These are phyloP conservation scores for Andricus grossulariae DNA, from an alignment of 1,140 invertebrate genomes.

Conservation along the genomic window DNA sequence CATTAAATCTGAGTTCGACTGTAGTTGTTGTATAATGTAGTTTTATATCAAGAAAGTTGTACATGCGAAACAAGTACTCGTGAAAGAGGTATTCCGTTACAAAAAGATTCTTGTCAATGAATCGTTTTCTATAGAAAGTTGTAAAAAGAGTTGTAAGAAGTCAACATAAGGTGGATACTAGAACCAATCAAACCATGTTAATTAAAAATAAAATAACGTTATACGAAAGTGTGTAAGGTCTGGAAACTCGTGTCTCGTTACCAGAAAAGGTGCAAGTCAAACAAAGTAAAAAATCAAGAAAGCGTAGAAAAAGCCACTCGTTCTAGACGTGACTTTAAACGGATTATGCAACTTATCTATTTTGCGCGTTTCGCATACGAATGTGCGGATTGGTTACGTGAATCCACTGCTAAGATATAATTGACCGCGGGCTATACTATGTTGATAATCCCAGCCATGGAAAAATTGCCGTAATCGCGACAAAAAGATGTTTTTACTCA, in stretches of 20 bases:
- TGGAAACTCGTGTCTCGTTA: conserved; percentile 18
- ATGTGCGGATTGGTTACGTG: conserved; percentile 20
- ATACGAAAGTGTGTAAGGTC: conserved; percentile 15
- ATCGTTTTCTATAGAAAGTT: background rate
- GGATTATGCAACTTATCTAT: conserved; percentile 31
- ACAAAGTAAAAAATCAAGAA: conserved; percentile 11
- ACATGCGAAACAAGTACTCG: too few species aligned
- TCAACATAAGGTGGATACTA: background rate
- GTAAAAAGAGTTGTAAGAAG: background rate
- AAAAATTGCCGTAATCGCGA: conserved; percentile 9
- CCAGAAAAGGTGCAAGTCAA: conserved; percentile 13
- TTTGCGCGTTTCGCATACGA: conserved; percentile 29
- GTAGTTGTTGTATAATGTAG: too few species aligned
- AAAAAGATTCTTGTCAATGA: too few species aligned
- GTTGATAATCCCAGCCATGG: background rate
- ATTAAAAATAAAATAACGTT: conserved; percentile 14
- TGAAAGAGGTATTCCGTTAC: too few species aligned
- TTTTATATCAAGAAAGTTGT: too few species aligned
- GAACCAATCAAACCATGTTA: conserved; percentile 18
- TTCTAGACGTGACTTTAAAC: conserved; percentile 29
- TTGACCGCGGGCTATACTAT: background rate
- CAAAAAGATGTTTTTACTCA: background rate
- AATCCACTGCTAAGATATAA: conserved; percentile 8
- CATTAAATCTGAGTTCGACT: too few species aligned
- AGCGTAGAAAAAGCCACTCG: conserved; percentile 2